These are phyloP conservation scores for Embiotoca jacksoni DNA, from an alignment of 2,113 vertebrate genomes.

Conservation along the genomic window DNA sequence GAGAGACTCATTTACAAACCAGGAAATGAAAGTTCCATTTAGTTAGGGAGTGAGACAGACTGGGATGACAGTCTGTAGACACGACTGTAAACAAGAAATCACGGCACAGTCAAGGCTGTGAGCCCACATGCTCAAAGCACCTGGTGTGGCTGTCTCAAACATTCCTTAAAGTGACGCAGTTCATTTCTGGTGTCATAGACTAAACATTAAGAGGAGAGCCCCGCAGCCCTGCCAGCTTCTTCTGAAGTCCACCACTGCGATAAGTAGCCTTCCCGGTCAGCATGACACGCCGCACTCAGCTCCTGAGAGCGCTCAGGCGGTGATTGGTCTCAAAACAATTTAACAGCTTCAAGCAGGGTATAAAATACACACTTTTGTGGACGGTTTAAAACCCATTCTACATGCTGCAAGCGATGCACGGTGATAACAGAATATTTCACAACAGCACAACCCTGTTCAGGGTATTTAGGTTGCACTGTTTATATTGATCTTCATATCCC, in stretches of 20 bases:
- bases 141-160: constrained; percentile 39
- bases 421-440: constrained; percentile 29
- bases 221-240: constrained; percentile 29
- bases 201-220: constrained; percentile 61
- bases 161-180: constrained; percentile 38
- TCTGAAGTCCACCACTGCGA: constrained; percentile 53
- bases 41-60: constrained; percentile 63
- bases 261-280: constrained; percentile 64
- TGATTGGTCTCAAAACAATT: constrained; percentile 62
- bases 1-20: constrained; percentile 72
- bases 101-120: constrained; percentile 40
- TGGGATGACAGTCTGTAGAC: constrained; percentile 61
- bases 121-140: constrained; percentile 39
- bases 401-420: constrained; percentile 24
- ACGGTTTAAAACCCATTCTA: constrained; percentile 34
- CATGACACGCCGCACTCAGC: constrained; percentile 55
- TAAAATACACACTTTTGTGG: constrained; percentile 40
- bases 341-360: constrained; percentile 16
- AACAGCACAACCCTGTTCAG: constrained; percentile 4
- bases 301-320: constrained; percentile 47
- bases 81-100: constrained; percentile 64
- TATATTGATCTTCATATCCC: constrained; percentile 66
- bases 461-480: constrained; percentile 56
- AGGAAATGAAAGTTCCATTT: constrained; percentile 78
- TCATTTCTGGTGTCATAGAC: constrained; percentile 49